Conservation (phyloP, 2,888 invertebrate species). For the Cheilosia variabilis region DNA sequence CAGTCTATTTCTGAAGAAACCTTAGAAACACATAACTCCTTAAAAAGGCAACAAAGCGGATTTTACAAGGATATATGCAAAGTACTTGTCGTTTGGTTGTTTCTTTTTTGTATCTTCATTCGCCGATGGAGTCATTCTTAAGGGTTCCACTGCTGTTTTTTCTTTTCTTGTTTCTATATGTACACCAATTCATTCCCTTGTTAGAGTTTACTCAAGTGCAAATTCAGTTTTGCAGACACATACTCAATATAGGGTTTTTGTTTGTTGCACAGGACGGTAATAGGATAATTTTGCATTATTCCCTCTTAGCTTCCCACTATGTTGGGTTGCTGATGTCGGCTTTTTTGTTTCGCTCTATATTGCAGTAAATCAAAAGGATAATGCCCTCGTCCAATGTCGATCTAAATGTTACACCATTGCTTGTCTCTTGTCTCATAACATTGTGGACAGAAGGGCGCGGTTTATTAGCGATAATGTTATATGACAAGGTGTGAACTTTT, state of each 20-base stretch:
- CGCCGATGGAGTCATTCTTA: not conserved
- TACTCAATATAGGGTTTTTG: slow-evolving; percentile 9
- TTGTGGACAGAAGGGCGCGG: not conserved
- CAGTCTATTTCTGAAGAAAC: not conserved
- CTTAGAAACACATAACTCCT: slow-evolving; percentile 7
- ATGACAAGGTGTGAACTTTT: slow-evolving; percentile 59
- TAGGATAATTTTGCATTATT: slow-evolving; percentile 48
- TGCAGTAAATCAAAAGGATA: slow-evolving; percentile 53
- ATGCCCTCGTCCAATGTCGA: slow-evolving; percentile 51
- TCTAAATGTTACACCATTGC: not conserved
- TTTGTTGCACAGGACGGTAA: slow-evolving; percentile 47
- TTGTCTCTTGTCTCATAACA: not conserved
- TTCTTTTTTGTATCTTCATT: slow-evolving; percentile 18
- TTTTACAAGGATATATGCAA: slow-evolving; percentile 17
- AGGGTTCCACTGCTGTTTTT: slow-evolving; percentile 13
- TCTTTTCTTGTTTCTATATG: not conserved
- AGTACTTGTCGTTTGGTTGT: not conserved
- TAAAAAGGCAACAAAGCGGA: not conserved
- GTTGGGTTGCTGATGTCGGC: not conserved
- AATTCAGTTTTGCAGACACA: slow-evolving; percentile 41
- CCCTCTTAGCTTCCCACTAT: not conserved
- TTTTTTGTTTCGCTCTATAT: slow-evolving; percentile 6
- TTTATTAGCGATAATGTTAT: slow-evolving; percentile 34
- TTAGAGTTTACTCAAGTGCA: slow-evolving; percentile 58
- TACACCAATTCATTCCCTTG: slow-evolving; percentile 13